Evolutionary conservation across 2,888 invertebrate genomes (phyloP).

Genomic region (Yponomeuta cagnagella): DNA sequence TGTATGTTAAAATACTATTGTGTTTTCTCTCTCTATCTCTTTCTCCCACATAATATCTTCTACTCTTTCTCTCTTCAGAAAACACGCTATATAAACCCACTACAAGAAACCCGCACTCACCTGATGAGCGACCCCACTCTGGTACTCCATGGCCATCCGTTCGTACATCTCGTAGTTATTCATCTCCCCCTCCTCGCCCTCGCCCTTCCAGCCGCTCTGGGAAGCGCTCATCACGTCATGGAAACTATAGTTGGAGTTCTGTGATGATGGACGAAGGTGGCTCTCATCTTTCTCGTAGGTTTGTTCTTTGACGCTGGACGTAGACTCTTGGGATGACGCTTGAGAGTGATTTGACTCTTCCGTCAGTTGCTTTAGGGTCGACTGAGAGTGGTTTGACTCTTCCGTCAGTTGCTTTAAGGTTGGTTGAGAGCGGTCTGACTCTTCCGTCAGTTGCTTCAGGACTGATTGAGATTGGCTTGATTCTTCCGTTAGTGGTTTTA

Average conservation of each 20-base stretch:
- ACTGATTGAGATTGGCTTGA: not conserved
- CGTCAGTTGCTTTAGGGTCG: conserved; percentile 9
- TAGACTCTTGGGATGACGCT: conserved; percentile 53
- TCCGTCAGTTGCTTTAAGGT: conserved; percentile 24
- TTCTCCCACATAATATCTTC: too few species aligned
- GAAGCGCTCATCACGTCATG: conserved; percentile 49
- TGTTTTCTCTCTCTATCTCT: too few species aligned
- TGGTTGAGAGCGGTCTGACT: not conserved
- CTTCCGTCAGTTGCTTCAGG: not conserved
- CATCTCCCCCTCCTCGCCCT: not conserved
- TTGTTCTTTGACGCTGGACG: conserved; percentile 34
- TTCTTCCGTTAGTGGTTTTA: not conserved
- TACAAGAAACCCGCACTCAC: conserved; percentile 28
- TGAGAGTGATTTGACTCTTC: conserved; percentile 47
- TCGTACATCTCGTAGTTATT: conserved; percentile 57
- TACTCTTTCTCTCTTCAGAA: too few species aligned
- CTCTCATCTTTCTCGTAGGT: conserved; percentile 40
- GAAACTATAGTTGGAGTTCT: conserved; percentile 61
- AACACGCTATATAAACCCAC: too few species aligned
- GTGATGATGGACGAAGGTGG: conserved; percentile 54
- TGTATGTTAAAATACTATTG: too few species aligned
- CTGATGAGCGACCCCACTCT: conserved; percentile 60
- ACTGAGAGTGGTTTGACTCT: conserved; percentile 41
- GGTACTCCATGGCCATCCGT: conserved; percentile 66
- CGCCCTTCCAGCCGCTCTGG: not conserved